These are phyloP conservation scores for Calliphora vomitoria DNA, from an alignment of 2,888 invertebrate genomes.

Conservation along the genomic window DNA sequence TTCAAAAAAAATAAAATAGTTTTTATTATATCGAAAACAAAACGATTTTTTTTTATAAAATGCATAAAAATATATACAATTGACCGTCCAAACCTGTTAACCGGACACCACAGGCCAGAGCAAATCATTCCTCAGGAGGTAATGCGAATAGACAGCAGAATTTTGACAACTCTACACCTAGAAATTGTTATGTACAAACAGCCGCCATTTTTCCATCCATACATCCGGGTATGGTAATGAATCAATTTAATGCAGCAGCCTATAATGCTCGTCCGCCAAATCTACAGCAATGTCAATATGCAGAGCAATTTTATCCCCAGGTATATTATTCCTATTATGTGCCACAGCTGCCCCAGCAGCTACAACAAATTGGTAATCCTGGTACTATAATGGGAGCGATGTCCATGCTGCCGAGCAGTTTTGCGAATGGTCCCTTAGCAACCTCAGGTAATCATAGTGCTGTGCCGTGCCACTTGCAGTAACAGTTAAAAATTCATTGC, in stretches of 20 bases:
- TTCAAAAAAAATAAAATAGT: no score
- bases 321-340: conserved; percentile 25
- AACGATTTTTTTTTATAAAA: not conserved
- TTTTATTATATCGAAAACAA: no score
- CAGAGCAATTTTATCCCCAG: not conserved
- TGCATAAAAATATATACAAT: conserved; percentile 19
- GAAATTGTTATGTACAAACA: conserved; percentile 5
- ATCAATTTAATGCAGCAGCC: not conserved
- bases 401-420: not conserved
- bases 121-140: not conserved
- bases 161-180: not conserved
- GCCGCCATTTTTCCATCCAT: conserved; percentile 9
- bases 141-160: not conserved
- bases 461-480: not conserved
- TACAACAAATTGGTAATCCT: not conserved
- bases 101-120: not conserved
- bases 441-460: not conserved
- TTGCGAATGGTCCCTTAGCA: no score
- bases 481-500: not conserved
- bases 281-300: conserved; percentile 3
- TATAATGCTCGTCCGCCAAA: not conserved
- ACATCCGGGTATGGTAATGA: conserved; percentile 17
- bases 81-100: not conserved
- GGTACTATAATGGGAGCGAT: not conserved
- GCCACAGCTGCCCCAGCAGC: conserved; percentile 6